Conservation (phyloP, 2,888 invertebrate genomes). For the Eupithecia centaureata region DNA sequence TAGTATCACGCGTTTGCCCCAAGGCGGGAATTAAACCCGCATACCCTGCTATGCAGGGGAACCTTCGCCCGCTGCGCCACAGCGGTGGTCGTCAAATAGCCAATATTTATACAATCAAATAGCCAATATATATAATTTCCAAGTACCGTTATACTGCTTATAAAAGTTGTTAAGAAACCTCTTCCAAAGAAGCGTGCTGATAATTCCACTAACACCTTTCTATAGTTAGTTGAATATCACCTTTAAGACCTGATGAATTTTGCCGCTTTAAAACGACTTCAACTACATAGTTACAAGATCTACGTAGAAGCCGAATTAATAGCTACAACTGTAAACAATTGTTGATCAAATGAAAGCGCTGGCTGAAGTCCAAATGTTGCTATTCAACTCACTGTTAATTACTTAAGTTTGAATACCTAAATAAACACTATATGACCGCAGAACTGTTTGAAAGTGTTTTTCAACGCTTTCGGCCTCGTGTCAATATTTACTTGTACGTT, state of each 20-base stretch:
- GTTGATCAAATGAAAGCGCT: slow-evolving; percentile 21
- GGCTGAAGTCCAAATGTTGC: slow-evolving; percentile 20
- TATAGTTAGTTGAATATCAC: neutral
- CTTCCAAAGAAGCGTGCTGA: too few relatives aligned
- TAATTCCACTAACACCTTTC: neutral
- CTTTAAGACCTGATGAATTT: neutral
- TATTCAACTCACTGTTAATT: slow-evolving; percentile 18
- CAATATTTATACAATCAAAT: too few relatives aligned
- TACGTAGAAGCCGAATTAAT: slow-evolving; percentile 7
- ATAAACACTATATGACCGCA: slow-evolving; percentile 7
- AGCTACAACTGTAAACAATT: slow-evolving; percentile 16
- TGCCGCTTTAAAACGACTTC: neutral
- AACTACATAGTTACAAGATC: neutral
- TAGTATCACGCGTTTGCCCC: too few relatives aligned
- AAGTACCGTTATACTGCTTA: neutral
- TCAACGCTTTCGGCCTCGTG: slow-evolving; percentile 15
- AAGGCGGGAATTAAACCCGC: too few relatives aligned
- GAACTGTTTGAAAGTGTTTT: slow-evolving; percentile 36
- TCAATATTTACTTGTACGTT: slow-evolving; percentile 10
- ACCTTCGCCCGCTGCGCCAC: too few relatives aligned
- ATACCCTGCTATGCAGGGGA: too few relatives aligned
- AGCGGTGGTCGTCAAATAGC: too few relatives aligned
- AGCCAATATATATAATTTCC: too few relatives aligned
- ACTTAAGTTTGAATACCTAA: slow-evolving; percentile 7
- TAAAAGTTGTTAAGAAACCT: too few relatives aligned